Base-by-base conservation (phyloP, 2,797 vertebrate genomes). In the Lindbergichthys nudifrons region DNA sequence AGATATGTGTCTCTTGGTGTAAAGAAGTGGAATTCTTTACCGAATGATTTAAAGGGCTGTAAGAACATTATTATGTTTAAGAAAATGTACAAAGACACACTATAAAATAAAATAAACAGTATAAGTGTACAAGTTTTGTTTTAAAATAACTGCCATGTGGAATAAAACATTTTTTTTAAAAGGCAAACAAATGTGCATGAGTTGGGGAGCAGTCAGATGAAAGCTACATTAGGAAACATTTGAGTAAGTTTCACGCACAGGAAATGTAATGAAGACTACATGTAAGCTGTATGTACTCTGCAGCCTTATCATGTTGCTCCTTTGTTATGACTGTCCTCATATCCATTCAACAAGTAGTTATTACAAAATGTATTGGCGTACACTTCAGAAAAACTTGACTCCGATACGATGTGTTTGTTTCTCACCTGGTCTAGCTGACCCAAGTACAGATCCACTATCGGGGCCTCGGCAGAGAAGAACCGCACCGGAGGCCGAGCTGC, bases 391-490 rank as follows among this genome's bases (percentile, higher is more conserved):
- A 26, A 4, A 26, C 26, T 26, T 26, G 4, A 26, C 26, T 26
- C 4, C 1, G 26, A 21, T n/a, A n/a, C n/a, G n/a, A n/a, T 26
- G 14, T 36, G 7, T 48, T 2, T n/a, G 47, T 32, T 14, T 67
- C 80, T 88, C 75, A 92, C 93, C 91, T 96, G 95, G 80, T 99
- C 97, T n/a, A 98, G 69, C 72, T 99, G 97, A 18, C 98, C 98
- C 83, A 96, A 89, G 77, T 96, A 99, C 21, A 99, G 95, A 90
- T 99, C 98, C 76, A 96, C 91, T 18, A 99, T 95, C 0, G 95
- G 94, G 51, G 96, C 97, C 2, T 94, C 94, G 0, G 92, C 11
- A 23, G 97, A 94, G 94, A 99, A 98, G 92, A 99, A 99, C 43
- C 93, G 96, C 79, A 95, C 94, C 0, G 98, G 97, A 18, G 96